Conservation (phyloP, 2,797 vertebrate genomes). For the Cuniculus paca region DNA sequence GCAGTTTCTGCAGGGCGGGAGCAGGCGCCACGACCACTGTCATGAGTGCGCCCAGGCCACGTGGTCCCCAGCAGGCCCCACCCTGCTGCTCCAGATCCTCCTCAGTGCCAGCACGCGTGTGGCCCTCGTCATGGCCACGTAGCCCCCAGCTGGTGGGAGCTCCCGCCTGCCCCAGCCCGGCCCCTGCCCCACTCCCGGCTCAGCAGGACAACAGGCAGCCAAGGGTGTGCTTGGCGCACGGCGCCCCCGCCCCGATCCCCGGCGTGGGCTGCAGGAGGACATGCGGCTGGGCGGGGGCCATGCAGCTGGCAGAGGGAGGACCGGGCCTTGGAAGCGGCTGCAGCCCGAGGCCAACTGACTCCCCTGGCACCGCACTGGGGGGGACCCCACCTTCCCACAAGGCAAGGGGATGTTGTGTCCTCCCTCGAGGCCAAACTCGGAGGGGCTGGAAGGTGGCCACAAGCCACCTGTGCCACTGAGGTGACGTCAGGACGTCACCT, state of each 20-base stretch:
- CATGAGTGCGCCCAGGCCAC: neutral
- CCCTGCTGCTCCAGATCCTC: neutral
- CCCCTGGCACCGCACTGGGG: no score
- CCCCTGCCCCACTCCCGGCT: no score
- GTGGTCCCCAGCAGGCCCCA: neutral
- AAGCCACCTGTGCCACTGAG: neutral
- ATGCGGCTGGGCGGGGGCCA: neutral
- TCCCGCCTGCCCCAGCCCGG: no score
- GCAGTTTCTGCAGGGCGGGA: neutral
- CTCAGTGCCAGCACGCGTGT: neutral
- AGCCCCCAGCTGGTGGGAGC: no score
- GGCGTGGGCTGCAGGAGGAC: neutral
- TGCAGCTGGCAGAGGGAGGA: neutral
- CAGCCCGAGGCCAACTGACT: neutral
- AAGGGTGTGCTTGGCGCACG: neutral
- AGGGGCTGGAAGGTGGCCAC: no score
- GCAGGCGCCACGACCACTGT: no score
- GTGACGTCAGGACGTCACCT: neutral
- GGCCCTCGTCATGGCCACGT: neutral
- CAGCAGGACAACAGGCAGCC: neutral
- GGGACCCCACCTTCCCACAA: no score
- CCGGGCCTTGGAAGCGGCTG: neutral
- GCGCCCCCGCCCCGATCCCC: no score
- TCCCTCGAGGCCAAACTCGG: neutral
- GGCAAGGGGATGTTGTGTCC: neutral